Percentiles rank a stretch among this genome's conserved stretches.
These are phyloP conservation scores for Pipistrellus nathusii DNA, from an alignment of 2,797 vertebrate genomes.

Conservation along the genomic window DNA sequence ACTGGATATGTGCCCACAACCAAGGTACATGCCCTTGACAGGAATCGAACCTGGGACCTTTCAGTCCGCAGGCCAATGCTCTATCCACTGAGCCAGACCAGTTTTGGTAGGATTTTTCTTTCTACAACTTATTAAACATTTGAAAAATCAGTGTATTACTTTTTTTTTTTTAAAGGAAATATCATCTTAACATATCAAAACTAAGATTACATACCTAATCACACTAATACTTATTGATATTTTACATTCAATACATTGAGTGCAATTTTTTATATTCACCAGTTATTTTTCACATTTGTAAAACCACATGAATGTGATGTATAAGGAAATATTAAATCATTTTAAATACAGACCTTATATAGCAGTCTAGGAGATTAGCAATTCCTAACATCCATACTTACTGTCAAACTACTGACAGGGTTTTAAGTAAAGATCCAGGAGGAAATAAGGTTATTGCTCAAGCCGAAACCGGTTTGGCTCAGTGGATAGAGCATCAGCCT, in stretches of 20 bases:
- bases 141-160: constrained; percentile 25
- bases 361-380: constrained; percentile 40
- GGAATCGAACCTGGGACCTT: too few relatives aligned
- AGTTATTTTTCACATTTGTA: constrained; percentile 33
- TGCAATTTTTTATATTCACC: neutral
- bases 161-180: constrained; percentile 1
- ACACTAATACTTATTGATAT: constrained; percentile 24
- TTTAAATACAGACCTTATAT: constrained; percentile 25
- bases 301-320: constrained; percentile 9
- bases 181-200: constrained; percentile 32
- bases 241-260: constrained; percentile 48
- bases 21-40: too few relatives aligned
- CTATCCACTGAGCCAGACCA: too few relatives aligned
- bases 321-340: constrained; percentile 27
- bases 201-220: constrained; percentile 4
- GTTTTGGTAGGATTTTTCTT: neutral
- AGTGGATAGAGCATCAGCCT: too few relatives aligned
- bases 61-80: too few relatives aligned
- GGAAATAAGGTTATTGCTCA: constrained; percentile 58
- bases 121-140: neutral
- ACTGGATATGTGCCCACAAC: too few relatives aligned
- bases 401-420: constrained; percentile 56
- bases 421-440: constrained; percentile 37
- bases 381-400: constrained; percentile 38
- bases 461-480: too few relatives aligned